Evolutionary conservation across 2,888 invertebrate species (phyloP).

Genomic region (Dynastes grantii): DNA sequence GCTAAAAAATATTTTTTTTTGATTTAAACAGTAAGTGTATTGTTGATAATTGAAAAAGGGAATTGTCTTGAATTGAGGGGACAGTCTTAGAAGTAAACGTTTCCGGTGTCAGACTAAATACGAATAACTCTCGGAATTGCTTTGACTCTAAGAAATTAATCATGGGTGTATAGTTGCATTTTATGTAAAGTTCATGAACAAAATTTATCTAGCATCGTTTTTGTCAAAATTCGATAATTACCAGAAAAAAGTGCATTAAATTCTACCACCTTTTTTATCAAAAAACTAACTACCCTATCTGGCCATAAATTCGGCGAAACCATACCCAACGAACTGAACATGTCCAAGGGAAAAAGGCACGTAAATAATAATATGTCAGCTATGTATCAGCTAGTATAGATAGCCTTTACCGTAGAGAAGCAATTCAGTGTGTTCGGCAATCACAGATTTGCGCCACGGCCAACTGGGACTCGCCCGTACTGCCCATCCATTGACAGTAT

Average conservation of each 20-base stretch:
- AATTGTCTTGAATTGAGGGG: too few species aligned
- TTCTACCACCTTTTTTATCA: too few species aligned
- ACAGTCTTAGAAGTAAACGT: too few species aligned
- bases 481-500: conserved; percentile 57
- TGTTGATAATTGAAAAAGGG: too few species aligned
- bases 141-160: too few species aligned
- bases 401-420: conserved; percentile 56
- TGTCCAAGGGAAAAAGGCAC: conserved; percentile 41
- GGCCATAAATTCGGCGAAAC: not conserved
- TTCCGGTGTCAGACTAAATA: too few species aligned
- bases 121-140: too few species aligned
- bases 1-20: too few species aligned
- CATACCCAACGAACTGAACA: not conserved
- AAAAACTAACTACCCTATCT: not conserved
- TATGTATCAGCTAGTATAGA: conserved; percentile 57
- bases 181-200: too few species aligned
- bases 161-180: too few species aligned
- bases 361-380: conserved; percentile 55
- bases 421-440: conserved; percentile 60
- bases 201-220: not conserved
- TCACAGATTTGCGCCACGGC: conserved; percentile 47
- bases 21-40: too few species aligned
- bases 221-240: not conserved
- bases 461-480: conserved; percentile 50
- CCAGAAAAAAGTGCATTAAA: too few species aligned